phyloP scores from a whole-genome alignment of 2,797 vertebrate species.

The Oreochromis grahami region DNA sequence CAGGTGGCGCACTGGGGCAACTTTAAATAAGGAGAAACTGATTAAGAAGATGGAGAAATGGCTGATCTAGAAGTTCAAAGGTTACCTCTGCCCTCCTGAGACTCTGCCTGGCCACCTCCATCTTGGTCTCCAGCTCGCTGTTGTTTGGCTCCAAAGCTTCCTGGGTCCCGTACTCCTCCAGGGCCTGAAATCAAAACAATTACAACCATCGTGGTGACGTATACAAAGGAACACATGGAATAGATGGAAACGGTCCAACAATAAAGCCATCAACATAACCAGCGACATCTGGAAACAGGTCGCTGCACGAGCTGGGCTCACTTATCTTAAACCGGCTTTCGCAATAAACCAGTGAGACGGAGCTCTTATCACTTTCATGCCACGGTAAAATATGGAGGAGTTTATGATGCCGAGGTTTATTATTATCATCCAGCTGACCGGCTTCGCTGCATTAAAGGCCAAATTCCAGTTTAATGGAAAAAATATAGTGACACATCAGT shows the following conservation, averaged over 20 bases:
- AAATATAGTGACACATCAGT: neutral
- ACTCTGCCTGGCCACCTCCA: conserved; percentile 87
- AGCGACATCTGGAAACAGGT: neutral
- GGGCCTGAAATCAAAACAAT: conserved; percentile 65
- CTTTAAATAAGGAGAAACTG: neutral
- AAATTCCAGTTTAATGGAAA: neutral
- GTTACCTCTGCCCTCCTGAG: conserved; percentile 91
- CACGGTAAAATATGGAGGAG: fast-evolving
- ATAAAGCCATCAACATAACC: neutral
- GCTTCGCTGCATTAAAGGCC: neutral
- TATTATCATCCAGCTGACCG: neutral
- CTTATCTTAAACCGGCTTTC: neutral
- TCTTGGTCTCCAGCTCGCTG: conserved; percentile 87
- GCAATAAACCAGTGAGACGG: neutral
- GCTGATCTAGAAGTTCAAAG: neutral
- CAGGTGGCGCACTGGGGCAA: conserved; percentile 38
- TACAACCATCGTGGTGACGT: neutral
- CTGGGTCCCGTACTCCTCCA: conserved; percentile 84
- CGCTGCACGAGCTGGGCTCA: neutral
- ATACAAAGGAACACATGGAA: neutral
- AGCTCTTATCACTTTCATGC: neutral
- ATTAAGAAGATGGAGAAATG: neutral
- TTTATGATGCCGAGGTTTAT: conserved; percentile 16
- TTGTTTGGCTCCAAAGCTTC: conserved; percentile 81
- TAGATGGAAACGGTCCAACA: neutral